Conservation (phyloP, 2,113 vertebrate genomes). For the Cettia cetti region DNA sequence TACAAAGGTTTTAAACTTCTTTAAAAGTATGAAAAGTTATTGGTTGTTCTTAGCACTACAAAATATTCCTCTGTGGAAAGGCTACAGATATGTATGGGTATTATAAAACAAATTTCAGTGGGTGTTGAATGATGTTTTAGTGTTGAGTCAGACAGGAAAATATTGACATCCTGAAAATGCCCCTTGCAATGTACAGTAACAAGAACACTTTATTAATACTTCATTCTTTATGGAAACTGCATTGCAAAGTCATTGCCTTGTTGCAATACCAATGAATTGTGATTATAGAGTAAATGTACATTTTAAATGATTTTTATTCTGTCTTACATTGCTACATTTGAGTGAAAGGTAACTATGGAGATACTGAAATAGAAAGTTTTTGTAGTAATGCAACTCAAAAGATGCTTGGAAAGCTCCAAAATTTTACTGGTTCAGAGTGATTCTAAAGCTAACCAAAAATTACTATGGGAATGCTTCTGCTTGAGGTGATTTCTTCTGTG, state of each 20-base stretch:
- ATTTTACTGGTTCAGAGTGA: neutral
- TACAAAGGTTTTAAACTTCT: neutral
- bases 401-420: neutral
- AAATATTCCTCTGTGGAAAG: neutral
- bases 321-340: neutral
- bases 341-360: neutral
- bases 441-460: neutral
- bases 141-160: neutral
- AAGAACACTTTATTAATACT: neutral
- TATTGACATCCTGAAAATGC: neutral
- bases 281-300: neutral
- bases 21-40: neutral
- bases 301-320: neutral
- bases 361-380: neutral
- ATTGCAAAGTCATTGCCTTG: neutral
- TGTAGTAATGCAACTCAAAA: neutral
- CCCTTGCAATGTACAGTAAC: neutral
- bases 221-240: neutral
- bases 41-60: neutral
- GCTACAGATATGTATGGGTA: neutral
- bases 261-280: neutral
- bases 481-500: neutral
- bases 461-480: neutral
- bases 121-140: rapidly evolving
- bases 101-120: neutral